These are phyloP conservation scores for Poecilobothrus nobilitatus DNA, from an alignment of 2,888 invertebrate species.

Conservation along the genomic window DNA sequence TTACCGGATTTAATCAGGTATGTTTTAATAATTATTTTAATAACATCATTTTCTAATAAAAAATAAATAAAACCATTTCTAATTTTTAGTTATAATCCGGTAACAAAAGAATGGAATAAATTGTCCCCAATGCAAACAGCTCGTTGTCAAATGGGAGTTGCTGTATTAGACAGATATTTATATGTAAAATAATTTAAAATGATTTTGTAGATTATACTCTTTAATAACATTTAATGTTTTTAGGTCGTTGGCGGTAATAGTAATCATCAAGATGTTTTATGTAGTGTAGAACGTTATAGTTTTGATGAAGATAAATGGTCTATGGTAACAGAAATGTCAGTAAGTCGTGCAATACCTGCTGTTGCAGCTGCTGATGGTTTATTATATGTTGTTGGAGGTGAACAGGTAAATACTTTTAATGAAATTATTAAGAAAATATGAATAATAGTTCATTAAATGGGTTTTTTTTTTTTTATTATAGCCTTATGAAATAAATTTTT, in stretches of 20 bases:
- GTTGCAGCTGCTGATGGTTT: slow-evolving; percentile 76
- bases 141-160: slow-evolving; percentile 82
- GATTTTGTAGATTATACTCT: too few relatives aligned
- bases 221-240: neutral
- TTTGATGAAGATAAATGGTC: slow-evolving; percentile 58
- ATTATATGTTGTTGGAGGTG: slow-evolving; percentile 78
- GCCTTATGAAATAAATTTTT: slow-evolving; percentile 71
- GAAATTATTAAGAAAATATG: neutral
- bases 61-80: neutral
- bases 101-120: slow-evolving; percentile 68
- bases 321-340: slow-evolving; percentile 61
- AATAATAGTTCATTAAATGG: too few relatives aligned
- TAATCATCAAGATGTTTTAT: slow-evolving; percentile 67
- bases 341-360: slow-evolving; percentile 72
- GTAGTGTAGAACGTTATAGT: slow-evolving; percentile 63
- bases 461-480: slow-evolving; percentile 20
- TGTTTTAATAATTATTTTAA: too few relatives aligned
- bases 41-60: neutral
- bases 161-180: slow-evolving; percentile 71
- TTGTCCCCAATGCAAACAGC: slow-evolving; percentile 71
- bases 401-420: slow-evolving; percentile 46
- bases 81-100: slow-evolving; percentile 62
- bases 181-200: slow-evolving; percentile 64
- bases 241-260: slow-evolving; percentile 67
- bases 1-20: slow-evolving; percentile 61